Conservation (phyloP, 2,113 vertebrate species). For the Cichladusa arquata region DNA sequence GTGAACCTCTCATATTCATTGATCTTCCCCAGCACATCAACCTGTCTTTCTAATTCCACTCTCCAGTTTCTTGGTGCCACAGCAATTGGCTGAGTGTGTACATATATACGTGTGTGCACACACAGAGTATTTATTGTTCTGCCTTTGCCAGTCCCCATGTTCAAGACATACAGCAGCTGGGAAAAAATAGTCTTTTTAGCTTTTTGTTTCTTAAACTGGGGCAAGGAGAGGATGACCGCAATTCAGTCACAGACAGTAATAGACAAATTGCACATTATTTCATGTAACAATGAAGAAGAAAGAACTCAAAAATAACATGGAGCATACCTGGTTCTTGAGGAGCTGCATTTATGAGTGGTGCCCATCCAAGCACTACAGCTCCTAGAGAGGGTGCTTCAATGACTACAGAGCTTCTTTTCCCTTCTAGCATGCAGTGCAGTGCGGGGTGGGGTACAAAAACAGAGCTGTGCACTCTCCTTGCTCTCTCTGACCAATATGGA, state of each 20-base stretch:
- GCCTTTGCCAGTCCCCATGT: not conserved
- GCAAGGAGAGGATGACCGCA: not conserved
- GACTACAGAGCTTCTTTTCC: not conserved
- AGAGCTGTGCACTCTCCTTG: not conserved
- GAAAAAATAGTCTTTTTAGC: not conserved
- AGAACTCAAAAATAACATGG: not conserved
- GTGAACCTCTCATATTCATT: constrained; percentile 59
- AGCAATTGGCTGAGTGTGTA: not conserved
- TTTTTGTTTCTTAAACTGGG: not conserved
- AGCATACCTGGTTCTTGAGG: not conserved
- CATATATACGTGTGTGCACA: fast-evolving
- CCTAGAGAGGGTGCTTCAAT: not conserved
- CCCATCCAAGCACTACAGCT: not conserved
- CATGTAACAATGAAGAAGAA: not conserved
- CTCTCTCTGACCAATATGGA: not conserved
- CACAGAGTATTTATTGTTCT: not conserved
- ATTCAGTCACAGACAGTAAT: not conserved
- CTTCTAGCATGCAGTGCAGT: not conserved
- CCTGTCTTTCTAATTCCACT: constrained; percentile 10
- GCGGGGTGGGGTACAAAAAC: not conserved
- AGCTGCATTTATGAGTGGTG: not conserved
- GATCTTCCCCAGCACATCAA: constrained; percentile 55
- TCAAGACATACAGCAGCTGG: not conserved
- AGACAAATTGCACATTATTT: not conserved
- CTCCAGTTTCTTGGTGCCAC: constrained; percentile 1